Conservation (phyloP, 2,797 vertebrate genomes). For the Prionace glauca region DNA sequence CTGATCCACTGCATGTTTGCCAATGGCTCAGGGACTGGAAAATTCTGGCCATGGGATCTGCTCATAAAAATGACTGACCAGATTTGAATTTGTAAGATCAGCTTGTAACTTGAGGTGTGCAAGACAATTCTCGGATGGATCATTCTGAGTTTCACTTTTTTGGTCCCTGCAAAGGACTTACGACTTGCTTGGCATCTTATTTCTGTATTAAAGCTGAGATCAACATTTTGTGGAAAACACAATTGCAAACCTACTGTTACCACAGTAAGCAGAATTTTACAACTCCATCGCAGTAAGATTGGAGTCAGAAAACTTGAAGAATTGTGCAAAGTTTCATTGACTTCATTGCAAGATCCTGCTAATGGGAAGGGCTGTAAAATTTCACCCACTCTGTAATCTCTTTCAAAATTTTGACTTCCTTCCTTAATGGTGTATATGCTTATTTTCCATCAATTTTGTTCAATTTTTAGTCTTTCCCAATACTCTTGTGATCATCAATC, state of each 20-base stretch:
- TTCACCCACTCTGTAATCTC: neutral
- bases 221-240: neutral
- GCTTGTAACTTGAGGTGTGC: neutral
- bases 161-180: neutral
- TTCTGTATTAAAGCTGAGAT: neutral
- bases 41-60: neutral
- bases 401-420: conserved; percentile 1
- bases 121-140: neutral
- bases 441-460: neutral
- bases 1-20: too few relatives aligned
- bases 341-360: too few relatives aligned
- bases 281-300: too few relatives aligned
- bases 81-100: neutral
- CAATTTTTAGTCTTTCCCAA: neutral
- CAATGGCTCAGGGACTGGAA: too few relatives aligned
- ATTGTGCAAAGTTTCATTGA: too few relatives aligned
- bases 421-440: neutral
- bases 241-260: neutral
- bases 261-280: neutral
- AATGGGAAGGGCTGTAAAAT: too few relatives aligned
- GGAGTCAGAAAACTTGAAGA: too few relatives aligned
- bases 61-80: neutral
- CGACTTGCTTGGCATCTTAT: neutral
- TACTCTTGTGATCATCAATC: neutral
- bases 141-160: neutral